A percentile compares a stretch with the other conserved stretches of the same genome.
Evolutionary conservation across 2,113 vertebrate genomes (phyloP).

Genomic region (Calidris pugnax): DNA sequence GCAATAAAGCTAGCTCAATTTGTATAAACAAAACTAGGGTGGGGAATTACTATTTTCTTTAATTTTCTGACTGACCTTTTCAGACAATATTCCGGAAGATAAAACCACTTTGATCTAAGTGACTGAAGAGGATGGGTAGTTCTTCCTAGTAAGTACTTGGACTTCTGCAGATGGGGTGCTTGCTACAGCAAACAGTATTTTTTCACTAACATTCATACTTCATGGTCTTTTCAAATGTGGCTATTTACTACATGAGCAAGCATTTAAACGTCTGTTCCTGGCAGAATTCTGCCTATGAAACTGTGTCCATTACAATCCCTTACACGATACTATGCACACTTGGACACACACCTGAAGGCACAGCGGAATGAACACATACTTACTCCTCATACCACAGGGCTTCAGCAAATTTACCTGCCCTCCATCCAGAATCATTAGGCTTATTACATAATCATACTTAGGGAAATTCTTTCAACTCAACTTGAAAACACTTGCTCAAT

Average conservation of each 20-base stretch:
- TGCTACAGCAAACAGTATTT: not conserved
- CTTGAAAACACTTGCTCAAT: not conserved
- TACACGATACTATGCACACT: not conserved
- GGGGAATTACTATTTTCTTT: accelerated
- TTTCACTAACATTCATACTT: not conserved
- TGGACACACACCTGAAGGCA: not conserved
- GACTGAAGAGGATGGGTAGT: not conserved
- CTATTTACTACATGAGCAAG: not conserved
- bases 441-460: not conserved
- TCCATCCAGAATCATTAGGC: not conserved
- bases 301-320: not conserved
- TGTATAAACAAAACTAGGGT: not conserved
- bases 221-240: not conserved
- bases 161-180: not conserved
- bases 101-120: not conserved
- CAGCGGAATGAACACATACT: accelerated
- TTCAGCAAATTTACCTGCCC: not conserved
- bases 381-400: not conserved
- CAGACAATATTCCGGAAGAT: not conserved
- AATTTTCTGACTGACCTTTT: not conserved
- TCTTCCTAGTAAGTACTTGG: not conserved
- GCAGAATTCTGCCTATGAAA: not conserved
- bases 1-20: not conserved
- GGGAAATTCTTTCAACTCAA: not conserved
- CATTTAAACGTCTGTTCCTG: not conserved